phyloP scores from a whole-genome alignment of 2,888 invertebrate genomes.

The Philereme transversata region DNA sequence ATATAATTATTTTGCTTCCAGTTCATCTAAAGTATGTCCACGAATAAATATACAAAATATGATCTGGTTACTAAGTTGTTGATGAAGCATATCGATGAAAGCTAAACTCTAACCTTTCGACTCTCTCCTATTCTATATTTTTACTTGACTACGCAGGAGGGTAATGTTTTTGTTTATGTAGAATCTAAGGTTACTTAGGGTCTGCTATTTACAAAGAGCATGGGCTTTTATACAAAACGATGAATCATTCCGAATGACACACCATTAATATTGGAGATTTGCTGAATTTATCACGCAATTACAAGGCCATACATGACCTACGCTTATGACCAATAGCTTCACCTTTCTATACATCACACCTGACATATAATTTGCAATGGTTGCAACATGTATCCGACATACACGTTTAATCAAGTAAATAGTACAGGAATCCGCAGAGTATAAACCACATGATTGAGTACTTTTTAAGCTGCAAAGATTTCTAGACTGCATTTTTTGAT shows the following conservation, averaged over 20 bases:
- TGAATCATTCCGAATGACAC: constrained; percentile 24
- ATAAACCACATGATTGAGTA: background rate
- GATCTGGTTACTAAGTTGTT: too few species aligned
- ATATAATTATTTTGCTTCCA: too few species aligned
- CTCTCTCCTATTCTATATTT: too few species aligned
- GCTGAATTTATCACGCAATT: constrained; percentile 33
- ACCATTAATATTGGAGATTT: constrained; percentile 27
- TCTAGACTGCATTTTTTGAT: too few species aligned
- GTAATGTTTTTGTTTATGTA: background rate
- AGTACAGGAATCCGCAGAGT: background rate
- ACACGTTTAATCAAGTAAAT: constrained; percentile 30
- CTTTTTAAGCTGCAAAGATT: too few species aligned
- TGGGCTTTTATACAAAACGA: constrained; percentile 19
- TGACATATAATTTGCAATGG: constrained; percentile 29
- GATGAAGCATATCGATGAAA: too few species aligned
- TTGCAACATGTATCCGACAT: constrained; percentile 28
- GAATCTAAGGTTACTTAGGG: constrained; percentile 1
- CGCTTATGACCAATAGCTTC: constrained; percentile 33
- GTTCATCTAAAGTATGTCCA: too few species aligned
- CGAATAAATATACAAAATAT: too few species aligned
- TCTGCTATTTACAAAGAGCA: constrained; percentile 11
- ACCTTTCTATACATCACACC: constrained; percentile 34
- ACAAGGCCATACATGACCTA: constrained; percentile 33
- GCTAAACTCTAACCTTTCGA: too few species aligned
- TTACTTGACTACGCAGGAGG: too few species aligned